Base-by-base conservation (phyloP, 1,140 invertebrate genomes). In the Diorhabda carinulata region DNA sequence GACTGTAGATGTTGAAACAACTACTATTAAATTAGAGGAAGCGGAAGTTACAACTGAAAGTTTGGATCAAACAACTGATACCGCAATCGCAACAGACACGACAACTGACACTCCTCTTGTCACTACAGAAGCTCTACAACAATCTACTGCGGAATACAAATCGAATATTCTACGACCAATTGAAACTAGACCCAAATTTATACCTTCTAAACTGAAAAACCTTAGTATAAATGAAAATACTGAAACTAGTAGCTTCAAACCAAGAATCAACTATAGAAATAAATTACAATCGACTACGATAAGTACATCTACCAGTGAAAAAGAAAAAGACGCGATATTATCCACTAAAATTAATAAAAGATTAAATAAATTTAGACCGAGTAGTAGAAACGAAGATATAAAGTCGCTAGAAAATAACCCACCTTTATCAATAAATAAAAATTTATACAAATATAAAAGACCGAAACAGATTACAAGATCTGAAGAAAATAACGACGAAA, bases 401-500 rank as follows among this genome's bases (percentile, higher is more conserved):
- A 25, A 25, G 1, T 25, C 25, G 25, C 25, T 25, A 25, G 25
- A 25, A 25, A 25, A 25, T 25, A 25, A 1, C 25, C 25, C 25
- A 25, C 25, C 1, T 25, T 25, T 25, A 40, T 41, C 70, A 9
- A 8, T 70, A 56, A 73, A 72, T 66, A 72, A 65, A 67, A 68
- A 68, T 45, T 57, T 70, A n/a, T 69, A 72, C 57, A 72, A 61
- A 69, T 72, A 69, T 47, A 72, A 66, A 68, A 75, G 68, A 5
- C 70, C 72, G 25, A 10, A 67, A 68, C 45, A 42, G 70, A 81
- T 81, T 74, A 80, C 82, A 70, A 82, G 83, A 44, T 81, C 81
- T 61, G 78, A 79, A 59, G 77, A 79, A 70, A 79, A 80, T 66
- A 78, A 80, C n/a, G 79, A 82, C 57, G 62, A 64, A 47, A 43